phyloP scores from a whole-genome alignment of 2,888 invertebrate species.

The Rhamphomyia laevipes region DNA sequence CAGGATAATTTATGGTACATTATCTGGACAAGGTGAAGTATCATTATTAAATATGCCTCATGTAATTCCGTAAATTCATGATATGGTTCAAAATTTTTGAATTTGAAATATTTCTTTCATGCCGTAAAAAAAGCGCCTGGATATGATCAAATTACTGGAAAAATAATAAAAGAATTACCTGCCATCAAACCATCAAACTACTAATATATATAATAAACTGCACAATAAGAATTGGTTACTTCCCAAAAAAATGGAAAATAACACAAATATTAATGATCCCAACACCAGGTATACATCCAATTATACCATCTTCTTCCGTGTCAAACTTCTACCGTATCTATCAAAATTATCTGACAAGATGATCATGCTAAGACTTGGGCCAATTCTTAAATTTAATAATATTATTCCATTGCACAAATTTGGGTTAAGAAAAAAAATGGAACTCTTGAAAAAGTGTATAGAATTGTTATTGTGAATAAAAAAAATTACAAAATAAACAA shows the following conservation, averaged over 20 bases:
- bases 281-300: constrained; percentile 4
- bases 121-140: not conserved
- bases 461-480: not conserved
- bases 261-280: constrained; percentile 2
- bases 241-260: not conserved
- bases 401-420: not conserved
- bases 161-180: not conserved
- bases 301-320: not conserved
- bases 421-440: not conserved
- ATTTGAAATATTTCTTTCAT: too few species aligned
- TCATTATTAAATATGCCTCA: too few species aligned
- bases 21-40: too few species aligned
- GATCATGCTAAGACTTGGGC: not conserved
- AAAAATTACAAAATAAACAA: not conserved
- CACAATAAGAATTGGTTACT: too few species aligned
- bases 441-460: not conserved
- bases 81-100: too few species aligned
- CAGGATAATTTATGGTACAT: too few species aligned
- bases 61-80: too few species aligned
- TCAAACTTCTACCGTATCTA: not conserved
- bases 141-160: not conserved
- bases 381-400: not conserved
- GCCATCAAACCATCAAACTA: not conserved
- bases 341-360: constrained; percentile 6
- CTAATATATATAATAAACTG: not conserved